Evolutionary conservation across 2,113 vertebrate species (phyloP).

Genomic region (Macrotis lagotis): DNA sequence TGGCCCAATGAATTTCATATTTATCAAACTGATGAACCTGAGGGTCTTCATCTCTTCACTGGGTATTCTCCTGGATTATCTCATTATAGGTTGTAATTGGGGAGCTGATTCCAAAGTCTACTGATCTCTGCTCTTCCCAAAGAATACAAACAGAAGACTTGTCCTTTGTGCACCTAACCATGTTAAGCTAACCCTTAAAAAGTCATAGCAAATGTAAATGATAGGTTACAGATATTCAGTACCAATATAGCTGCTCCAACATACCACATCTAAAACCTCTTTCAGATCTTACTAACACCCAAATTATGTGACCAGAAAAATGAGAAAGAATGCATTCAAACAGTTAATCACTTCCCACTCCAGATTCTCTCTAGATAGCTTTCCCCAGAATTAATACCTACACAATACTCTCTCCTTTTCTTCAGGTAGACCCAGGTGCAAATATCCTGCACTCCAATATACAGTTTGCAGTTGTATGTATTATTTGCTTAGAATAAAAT

Average conservation of each 20-base stretch:
- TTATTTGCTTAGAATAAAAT: background rate
- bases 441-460: background rate
- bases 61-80: background rate
- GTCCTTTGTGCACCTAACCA: background rate
- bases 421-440: background rate
- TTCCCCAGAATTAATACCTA: background rate
- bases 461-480: background rate
- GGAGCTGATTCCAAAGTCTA: no score
- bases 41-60: background rate
- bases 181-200: background rate
- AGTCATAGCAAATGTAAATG: background rate
- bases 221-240: background rate
- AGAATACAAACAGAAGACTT: background rate
- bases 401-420: background rate
- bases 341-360: background rate
- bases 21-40: background rate
- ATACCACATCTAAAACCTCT: background rate
- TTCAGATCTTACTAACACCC: background rate
- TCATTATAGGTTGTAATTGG: no score
- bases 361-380: background rate
- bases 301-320: background rate
- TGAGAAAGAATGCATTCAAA: no score
- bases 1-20: background rate
- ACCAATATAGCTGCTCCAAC: background rate
- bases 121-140: background rate